phyloP scores from a whole-genome alignment of 2,797 vertebrate species.

The Sciaenops ocellatus region DNA sequence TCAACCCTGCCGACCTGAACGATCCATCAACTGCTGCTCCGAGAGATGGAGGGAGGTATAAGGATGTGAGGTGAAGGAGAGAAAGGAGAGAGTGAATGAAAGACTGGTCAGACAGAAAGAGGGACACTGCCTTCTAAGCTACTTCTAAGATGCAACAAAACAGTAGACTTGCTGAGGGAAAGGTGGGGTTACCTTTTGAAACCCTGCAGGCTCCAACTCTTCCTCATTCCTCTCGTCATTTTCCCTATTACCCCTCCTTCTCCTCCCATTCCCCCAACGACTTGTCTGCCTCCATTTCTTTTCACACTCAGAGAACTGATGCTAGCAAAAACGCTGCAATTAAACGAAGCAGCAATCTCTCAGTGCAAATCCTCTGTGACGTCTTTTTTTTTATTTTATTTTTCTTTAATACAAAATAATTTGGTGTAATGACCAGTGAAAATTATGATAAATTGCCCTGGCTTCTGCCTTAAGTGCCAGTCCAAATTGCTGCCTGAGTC shows the following conservation, averaged over 20 bases:
- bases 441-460: slow-evolving; percentile 54
- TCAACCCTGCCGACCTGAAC: slow-evolving; percentile 62
- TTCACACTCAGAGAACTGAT: slow-evolving; percentile 13
- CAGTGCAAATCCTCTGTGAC: slow-evolving; percentile 42
- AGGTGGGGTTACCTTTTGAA: neutral
- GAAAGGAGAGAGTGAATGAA: slow-evolving; percentile 22
- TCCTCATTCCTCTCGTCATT: slow-evolving; percentile 12
- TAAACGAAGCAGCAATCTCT: slow-evolving; percentile 54
- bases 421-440: slow-evolving; percentile 59
- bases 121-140: neutral
- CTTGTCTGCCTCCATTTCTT: slow-evolving; percentile 30
- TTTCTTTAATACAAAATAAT: slow-evolving; percentile 48
- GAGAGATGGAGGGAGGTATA: slow-evolving; percentile 40
- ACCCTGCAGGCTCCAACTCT: neutral
- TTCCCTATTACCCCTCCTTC: neutral
- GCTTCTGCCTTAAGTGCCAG: slow-evolving; percentile 35
- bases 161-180: neutral
- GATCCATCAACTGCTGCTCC: slow-evolving; percentile 67
- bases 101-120: slow-evolving; percentile 28
- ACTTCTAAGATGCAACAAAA: neutral
- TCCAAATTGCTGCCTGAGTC: slow-evolving; percentile 25
- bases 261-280: slow-evolving; percentile 2
- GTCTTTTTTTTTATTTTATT: slow-evolving; percentile 15
- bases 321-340: slow-evolving; percentile 46
- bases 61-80: slow-evolving; percentile 45